Evolutionary conservation across 2,113 vertebrate genomes (phyloP), one percentile per base, ranked within the genome.

Genomic region (Pomatostomus ruficeps): DNA sequence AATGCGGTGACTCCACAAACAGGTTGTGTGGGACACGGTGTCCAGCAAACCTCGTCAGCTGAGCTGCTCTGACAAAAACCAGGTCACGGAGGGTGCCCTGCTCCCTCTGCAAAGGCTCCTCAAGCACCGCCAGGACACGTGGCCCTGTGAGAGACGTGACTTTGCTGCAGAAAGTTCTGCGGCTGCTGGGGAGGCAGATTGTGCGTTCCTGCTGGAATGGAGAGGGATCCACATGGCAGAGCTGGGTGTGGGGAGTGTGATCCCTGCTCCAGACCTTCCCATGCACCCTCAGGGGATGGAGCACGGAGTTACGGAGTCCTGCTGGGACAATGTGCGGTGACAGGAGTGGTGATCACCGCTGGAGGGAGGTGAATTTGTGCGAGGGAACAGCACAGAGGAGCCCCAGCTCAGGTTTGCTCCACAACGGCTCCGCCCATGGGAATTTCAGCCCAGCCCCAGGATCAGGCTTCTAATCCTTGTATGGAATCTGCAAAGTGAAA

Each of bases 271-370:
- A n/a, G 38, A 45, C 19, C 8, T 31, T 40, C 38, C 65, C 46
- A 6, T 2, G 49, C 43, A 43, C 22, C 35, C 43, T 20, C 23
- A 36, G 43, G 4, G n/a, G n/a, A 31, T 16, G 52, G 65, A 21
- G 8, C 19, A 4, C 21, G 5, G 4, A 29, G 1, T 3, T 15
- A 1, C 1, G 51, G 45, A 89, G 36, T 45, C 35, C 63, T 57
- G 45, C 63, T 11, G 28, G 52, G 77, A 8, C 8, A 5, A 0
- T 5, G 2, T 16, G 46, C 25, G 20, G 19, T 24, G 29, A 11
- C 8, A 12, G 48, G 18, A 74, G 33, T 2, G 55, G 10, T 0
- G 36, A 0, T 42, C 2, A 3, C 19, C n/a, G 0, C 0, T 9
- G 54, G 0, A 4, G 35, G 49, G 45, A 45, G 24, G 19, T 22